Evolutionary conservation across 2,797 vertebrate species (phyloP).

Genomic region (Spheniscus humboldti): DNA sequence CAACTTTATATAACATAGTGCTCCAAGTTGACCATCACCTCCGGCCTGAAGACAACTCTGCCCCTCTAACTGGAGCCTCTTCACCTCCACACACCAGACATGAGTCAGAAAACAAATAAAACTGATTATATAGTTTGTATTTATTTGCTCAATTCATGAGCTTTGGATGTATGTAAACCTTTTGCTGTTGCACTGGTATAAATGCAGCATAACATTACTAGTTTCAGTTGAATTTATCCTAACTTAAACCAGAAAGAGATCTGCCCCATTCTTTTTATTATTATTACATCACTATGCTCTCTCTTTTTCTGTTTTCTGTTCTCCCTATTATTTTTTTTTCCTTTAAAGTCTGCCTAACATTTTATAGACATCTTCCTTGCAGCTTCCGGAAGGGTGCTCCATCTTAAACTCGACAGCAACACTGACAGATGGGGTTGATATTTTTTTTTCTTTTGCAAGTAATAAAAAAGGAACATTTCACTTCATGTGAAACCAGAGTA

Average conservation of each 20-base stretch:
- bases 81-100: neutral
- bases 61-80: neutral
- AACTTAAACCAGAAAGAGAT: slow-evolving; percentile 18
- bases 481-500: slow-evolving; percentile 42
- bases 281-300: neutral
- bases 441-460: slow-evolving; percentile 58
- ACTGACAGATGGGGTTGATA: slow-evolving; percentile 36
- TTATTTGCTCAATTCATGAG: slow-evolving; percentile 17
- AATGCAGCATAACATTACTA: neutral
- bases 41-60: neutral
- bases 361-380: slow-evolving; percentile 49
- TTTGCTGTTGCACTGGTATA: neutral
- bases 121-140: neutral
- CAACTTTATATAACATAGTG: neutral
- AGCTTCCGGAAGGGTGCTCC: slow-evolving; percentile 53
- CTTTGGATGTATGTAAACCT: neutral
- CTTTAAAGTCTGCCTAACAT: slow-evolving; percentile 33
- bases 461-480: slow-evolving; percentile 60
- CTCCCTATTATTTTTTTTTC: neutral
- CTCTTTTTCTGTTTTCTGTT: slow-evolving; percentile 15
- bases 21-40: neutral
- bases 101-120: slow-evolving; percentile 55
- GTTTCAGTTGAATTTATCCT: neutral
- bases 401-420: slow-evolving; percentile 53
- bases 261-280: neutral